A percentile compares a stretch with the other conserved stretches of the same genome.
phyloP scores from a whole-genome alignment of 2,888 invertebrate genomes.

The Catocala sponsa region DNA sequence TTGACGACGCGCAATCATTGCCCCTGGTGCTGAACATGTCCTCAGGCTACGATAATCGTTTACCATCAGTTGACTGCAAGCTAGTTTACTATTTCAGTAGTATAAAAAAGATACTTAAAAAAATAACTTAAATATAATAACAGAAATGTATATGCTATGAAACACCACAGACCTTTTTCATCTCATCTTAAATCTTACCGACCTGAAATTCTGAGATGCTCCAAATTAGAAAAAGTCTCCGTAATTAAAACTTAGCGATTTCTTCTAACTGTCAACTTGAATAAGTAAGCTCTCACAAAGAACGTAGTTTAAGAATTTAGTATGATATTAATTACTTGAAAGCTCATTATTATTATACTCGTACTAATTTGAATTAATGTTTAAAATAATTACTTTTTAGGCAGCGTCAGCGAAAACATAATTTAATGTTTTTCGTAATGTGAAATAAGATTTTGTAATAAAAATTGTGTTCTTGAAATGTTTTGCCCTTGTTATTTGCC shows the following conservation, averaged over 20 bases:
- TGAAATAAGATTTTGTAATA: background rate
- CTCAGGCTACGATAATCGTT: too few species aligned
- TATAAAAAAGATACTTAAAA: too few species aligned
- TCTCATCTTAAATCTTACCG: constrained; percentile 21
- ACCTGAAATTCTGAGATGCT: constrained; percentile 26
- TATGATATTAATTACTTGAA: constrained; percentile 14
- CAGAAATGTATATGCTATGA: background rate
- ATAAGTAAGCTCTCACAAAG: constrained; percentile 15
- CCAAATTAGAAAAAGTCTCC: constrained; percentile 27
- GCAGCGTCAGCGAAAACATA: background rate
- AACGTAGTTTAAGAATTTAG: constrained; percentile 10
- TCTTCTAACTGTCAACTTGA: constrained; percentile 9
- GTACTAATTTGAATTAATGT: constrained; percentile 6
- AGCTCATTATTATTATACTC: constrained; percentile 3
- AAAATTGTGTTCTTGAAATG: too few species aligned
- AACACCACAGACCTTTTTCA: constrained; percentile 8
- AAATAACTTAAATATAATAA: too few species aligned
- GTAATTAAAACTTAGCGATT: constrained; percentile 32
- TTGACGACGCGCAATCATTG: too few species aligned
- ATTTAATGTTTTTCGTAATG: background rate
- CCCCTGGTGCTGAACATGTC: too few species aligned
- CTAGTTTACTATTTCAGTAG: too few species aligned
- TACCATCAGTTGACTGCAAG: too few species aligned
- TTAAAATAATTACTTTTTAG: background rate
- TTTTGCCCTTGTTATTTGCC: too few species aligned